Base-by-base conservation (phyloP, 2,797 vertebrate genomes). In the Euthynnus affinis region DNA sequence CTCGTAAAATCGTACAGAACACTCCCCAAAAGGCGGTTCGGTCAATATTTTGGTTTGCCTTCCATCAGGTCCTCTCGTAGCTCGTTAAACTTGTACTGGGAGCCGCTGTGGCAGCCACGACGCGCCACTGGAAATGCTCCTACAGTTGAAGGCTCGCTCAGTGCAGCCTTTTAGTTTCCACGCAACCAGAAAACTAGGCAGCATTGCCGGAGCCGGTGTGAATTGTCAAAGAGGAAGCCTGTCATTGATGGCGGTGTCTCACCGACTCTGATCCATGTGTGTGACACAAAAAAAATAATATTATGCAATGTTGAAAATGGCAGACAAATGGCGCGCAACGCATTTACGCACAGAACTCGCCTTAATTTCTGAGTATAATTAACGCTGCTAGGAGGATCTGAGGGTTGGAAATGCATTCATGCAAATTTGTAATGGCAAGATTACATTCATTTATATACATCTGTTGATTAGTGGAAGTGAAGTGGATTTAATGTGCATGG, bases 141-240 rank as follows among this genome's bases (percentile, higher is more conserved):
- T 44, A 37, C 79, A 44, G 76, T 67, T 48, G 84, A 57, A 76
- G 74, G 73, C 79, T 78, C 74, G 34, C 79, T 63, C 73, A 14
- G 64, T 25, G 68, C 87, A 75, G 89, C 79, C 80, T 81, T 81
- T 87, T 76, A 90, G 94, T 95, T 93, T 95, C 94, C 92, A 95
- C 85, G 95, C 95, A 95, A 95, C 94, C 84, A 82, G 53, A 79
- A 84, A 87, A 90, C 75, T 53, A 77, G 89, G 76, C 84, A 78
- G 72, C 80, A 80, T 64, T 46, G 71, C 80, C n/a, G 74, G 83
- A 89, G 86, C 73, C 80, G 9, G 69, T 58, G 75, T 53, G 76
- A 63, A 44, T 27, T 60, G 81, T 40, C 77, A 58, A 7, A 63
- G 70, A 73, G 72, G 71, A 66, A 44, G 17, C 29, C 84, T 44